These are phyloP conservation scores for Thera obeliscata DNA, from an alignment of 2,888 invertebrate species.

Conservation along the genomic window DNA sequence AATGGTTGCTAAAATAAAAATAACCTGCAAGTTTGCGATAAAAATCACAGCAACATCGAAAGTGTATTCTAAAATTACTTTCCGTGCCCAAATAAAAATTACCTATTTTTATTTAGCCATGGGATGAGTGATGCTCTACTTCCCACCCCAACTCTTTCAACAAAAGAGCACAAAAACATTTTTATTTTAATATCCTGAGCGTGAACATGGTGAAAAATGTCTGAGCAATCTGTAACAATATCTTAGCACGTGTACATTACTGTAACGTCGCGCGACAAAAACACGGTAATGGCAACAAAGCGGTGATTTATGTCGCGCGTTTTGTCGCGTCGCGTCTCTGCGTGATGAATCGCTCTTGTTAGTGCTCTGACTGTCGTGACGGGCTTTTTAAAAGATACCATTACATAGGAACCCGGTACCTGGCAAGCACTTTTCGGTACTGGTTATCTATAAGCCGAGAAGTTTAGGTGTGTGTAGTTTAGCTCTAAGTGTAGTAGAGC, in stretches of 20 bases:
- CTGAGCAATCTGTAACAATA: constrained; percentile 58
- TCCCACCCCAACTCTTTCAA: constrained; percentile 36
- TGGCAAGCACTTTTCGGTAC: not conserved
- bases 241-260: constrained; percentile 54
- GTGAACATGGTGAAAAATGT: constrained; percentile 47
- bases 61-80: not conserved
- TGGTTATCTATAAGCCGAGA: not conserved
- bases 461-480: no score
- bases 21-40: not conserved
- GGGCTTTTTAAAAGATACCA: constrained; percentile 2
- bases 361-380: constrained; percentile 21
- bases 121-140: constrained; percentile 24
- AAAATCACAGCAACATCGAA: constrained; percentile 5
- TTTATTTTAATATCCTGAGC: constrained; percentile 35
- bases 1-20: no score
- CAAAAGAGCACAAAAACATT: constrained; percentile 35
- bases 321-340: constrained; percentile 30
- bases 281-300: constrained; percentile 59
- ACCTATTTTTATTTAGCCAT: constrained; percentile 11
- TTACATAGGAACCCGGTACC: not conserved
- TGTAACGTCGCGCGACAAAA: constrained; percentile 57
- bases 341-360: constrained; percentile 27
- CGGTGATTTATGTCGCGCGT: constrained; percentile 48
- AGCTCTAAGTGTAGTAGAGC: no score
- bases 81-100: constrained; percentile 21